Evolutionary conservation across 2,888 invertebrate species (phyloP).

Genomic region (Heliconius erato): DNA sequence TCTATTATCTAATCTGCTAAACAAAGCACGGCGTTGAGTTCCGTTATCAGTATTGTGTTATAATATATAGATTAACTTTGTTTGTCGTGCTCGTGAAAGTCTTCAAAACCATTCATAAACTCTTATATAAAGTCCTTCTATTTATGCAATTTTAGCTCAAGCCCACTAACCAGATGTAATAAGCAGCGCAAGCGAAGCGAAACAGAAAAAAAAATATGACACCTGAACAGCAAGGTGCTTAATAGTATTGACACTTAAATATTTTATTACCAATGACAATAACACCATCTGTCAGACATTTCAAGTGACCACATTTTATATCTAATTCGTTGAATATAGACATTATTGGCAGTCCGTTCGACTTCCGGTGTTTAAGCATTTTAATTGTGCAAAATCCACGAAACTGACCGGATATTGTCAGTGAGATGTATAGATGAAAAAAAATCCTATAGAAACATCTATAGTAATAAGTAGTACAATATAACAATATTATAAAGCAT

Average conservation of each 20-base stretch:
- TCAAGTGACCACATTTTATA: conserved; percentile 43
- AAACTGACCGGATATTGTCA: conserved; percentile 61
- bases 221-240: neutral
- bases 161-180: neutral
- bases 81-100: too few relatives aligned
- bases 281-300: conserved; percentile 22
- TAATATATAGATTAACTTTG: too few relatives aligned
- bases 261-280: conserved; percentile 29
- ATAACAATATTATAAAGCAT: conserved; percentile 2
- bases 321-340: conserved; percentile 45
- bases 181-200: neutral
- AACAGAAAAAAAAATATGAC: neutral
- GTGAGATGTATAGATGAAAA: neutral
- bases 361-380: conserved; percentile 50
- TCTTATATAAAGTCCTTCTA: too few relatives aligned
- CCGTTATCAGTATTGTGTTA: neutral
- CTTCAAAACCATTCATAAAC: too few relatives aligned
- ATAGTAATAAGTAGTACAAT: conserved; percentile 5
- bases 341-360: conserved; percentile 55
- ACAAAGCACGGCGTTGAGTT: neutral
- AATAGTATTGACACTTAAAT: conserved; percentile 22
- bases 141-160: neutral
- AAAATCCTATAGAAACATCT: neutral
- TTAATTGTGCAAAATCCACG: conserved; percentile 64
- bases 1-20: too few relatives aligned